These are phyloP conservation scores for Pachypanchax playfairii DNA, from an alignment of 2,113 vertebrate genomes.

Conservation along the genomic window DNA sequence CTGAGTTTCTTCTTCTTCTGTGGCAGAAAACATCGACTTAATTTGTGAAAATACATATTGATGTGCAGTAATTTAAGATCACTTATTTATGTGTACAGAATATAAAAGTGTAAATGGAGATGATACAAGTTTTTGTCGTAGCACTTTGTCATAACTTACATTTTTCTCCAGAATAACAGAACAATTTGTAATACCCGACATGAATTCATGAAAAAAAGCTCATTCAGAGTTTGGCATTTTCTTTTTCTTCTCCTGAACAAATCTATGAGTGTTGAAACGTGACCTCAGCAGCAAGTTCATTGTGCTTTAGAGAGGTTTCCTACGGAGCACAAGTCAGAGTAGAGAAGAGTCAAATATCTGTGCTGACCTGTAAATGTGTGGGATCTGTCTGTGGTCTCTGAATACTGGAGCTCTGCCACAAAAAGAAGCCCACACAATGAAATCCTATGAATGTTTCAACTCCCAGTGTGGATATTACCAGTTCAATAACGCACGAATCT, in stretches of 20 bases:
- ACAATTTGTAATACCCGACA: too few species aligned
- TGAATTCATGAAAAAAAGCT: too few species aligned
- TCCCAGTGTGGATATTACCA: slow-evolving; percentile 51
- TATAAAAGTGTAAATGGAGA: too few species aligned
- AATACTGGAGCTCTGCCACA: slow-evolving; percentile 47
- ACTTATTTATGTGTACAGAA: slow-evolving; percentile 1
- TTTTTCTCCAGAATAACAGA: too few species aligned
- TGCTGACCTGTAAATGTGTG: slow-evolving; percentile 45
- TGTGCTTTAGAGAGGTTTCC: slow-evolving; percentile 12
- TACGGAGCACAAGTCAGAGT: slow-evolving; percentile 36
- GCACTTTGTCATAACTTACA: too few species aligned
- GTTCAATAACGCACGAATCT: slow-evolving; percentile 60
- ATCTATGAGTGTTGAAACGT: slow-evolving; percentile 7
- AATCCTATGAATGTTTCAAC: slow-evolving; percentile 41
- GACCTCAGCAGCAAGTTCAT: slow-evolving; percentile 21
- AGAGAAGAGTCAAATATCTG: slow-evolving; percentile 55
- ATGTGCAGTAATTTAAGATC: background rate
- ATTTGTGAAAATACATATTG: slow-evolving; percentile 9
- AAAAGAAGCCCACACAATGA: slow-evolving; percentile 53
- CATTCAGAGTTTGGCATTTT: slow-evolving; percentile 4
- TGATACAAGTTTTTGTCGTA: too few species aligned
- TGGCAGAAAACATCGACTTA: too few species aligned
- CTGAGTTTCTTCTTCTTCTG: slow-evolving; percentile 3
- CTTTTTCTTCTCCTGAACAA: background rate
- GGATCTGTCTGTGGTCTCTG: slow-evolving; percentile 48